Evolutionary conservation across 2,888 invertebrate species (phyloP), one percentile per base, ranked within the genome.

Genomic region (Athripsodes cinereus): DNA sequence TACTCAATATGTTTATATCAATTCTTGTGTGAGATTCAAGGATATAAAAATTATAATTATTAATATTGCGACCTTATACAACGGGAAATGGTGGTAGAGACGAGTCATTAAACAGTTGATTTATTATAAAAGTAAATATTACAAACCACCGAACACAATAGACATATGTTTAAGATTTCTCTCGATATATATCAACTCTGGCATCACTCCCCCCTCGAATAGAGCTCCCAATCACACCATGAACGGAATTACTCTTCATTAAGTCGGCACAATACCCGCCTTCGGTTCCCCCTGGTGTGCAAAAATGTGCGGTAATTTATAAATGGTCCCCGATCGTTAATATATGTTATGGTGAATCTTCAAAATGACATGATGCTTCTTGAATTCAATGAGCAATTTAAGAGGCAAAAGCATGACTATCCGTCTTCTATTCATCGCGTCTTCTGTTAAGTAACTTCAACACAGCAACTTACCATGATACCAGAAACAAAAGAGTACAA

Each of bases 271-370:
- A 55, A 59, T 57, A 51, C 61, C 54, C 53, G 57, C 55, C 52
- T 56, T 56, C 58, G 13, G 3, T 3, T 47, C 61, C 57, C 55
- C 56, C 44, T 49, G 18, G 47, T 13, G 57, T 54, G 60, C 62
- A 62, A 62, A 62, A 62, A 62, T 62, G 50, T 58, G 60, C 59
- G 59, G 59, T 62, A 60, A 62, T 62, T 62, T 59, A 62, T 57
- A 61, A 58, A 60, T 56, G 57, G 56, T 58, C 58, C 58, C 21
- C 62, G 55, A 53, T 62, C 62, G 60, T 62, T 60, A 62, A 62
- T 62, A 62, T 62, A 60, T 60, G 60, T 62, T 60, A 54, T 58
- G 60, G 11, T 44, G 54, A 51, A 19, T 55, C 35, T 50, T 49
- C 26, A 47, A 47, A 22, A 19, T 48, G 26, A 19, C 19, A 48